Base-by-base conservation (phyloP, 2,797 vertebrate genomes). In the Benthosema pterotum region DNA sequence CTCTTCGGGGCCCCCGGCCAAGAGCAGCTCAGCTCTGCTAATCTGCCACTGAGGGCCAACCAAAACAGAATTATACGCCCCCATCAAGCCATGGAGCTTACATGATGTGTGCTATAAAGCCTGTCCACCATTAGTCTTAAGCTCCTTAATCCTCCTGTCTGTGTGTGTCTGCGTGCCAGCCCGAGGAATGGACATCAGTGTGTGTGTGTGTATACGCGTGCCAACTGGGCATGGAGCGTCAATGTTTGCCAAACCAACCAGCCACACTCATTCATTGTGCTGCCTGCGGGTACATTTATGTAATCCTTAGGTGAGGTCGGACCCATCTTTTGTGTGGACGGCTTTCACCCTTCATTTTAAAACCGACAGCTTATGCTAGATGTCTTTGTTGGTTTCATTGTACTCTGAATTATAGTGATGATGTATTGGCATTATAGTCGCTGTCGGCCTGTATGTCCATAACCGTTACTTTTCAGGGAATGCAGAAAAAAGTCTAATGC, bases 121-220 rank as follows among this genome's bases (percentile, higher is more conserved):
- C 86, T 88, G 85, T 90, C 87, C 83, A 84, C 86, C 87, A 91
- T 91, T 87, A 87, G 85, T 90, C 84, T 87, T 83, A 80, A n/a
- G 65, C 74, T 83, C 83, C 88, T 87, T 90, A 90, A 90, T 91
- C 85, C 88, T 79, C 80, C 80, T 83, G 83, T 88, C 7, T 2
- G 84, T 84, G 79, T 83, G 25, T 54, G 52, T 54, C 12, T 16
- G 25, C 25, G 65, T 78, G 82, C 83, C 84, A 38, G 9, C 32
- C 32, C 18, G 17, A 9, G 16, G 19, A 18, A 16, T 50, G 38
- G 38, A 3, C 14, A 19, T 25, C n/a, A 17, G 2, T 19, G 13
- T 54, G 38, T 63, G 32, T 63, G 51, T 54, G 51, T 46, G 43
- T 63, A 22, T 38, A 38, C n/a, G 28, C 28, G 1, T 38, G 32